phyloP scores from a whole-genome alignment of 2,888 invertebrate species.

The Imbricaverruca yamaguchii region DNA sequence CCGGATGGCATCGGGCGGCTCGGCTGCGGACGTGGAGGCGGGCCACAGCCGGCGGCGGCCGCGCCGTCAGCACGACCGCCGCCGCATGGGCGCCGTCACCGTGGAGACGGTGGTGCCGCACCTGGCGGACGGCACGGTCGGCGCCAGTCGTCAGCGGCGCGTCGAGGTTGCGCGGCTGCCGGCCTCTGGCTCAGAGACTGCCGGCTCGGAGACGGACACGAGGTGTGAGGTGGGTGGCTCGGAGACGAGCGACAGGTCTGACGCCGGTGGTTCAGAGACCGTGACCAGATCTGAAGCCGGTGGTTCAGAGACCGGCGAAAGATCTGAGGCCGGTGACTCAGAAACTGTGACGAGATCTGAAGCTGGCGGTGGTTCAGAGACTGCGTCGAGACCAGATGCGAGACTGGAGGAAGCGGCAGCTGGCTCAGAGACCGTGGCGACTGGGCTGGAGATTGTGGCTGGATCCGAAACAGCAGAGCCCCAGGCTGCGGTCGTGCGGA shows the following conservation, averaged over 20 bases:
- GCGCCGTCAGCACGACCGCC: slow-evolving; percentile 50
- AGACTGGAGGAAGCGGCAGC: neutral
- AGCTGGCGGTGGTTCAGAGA: too few species aligned
- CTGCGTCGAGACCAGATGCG: too few species aligned
- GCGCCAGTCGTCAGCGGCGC: neutral
- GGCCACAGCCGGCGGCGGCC: neutral
- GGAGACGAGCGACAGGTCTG: too few species aligned
- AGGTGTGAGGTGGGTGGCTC: too few species aligned
- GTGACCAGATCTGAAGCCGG: too few species aligned
- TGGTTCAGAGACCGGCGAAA: too few species aligned
- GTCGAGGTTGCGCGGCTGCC: too few species aligned
- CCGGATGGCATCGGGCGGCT: neutral
- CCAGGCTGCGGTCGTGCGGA: neutral
- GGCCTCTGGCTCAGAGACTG: too few species aligned
- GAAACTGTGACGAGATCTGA: too few species aligned
- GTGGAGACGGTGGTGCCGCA: slow-evolving; percentile 57
- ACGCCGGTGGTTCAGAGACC: too few species aligned
- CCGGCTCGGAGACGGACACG: too few species aligned
- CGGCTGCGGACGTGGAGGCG: neutral
- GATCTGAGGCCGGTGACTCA: too few species aligned
- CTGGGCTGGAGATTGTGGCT: neutral
- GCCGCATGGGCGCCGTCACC: slow-evolving; percentile 61
- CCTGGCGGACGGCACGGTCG: slow-evolving; percentile 37
- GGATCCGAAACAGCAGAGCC: neutral
- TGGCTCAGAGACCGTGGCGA: neutral